Base-by-base conservation (phyloP, 2,888 invertebrate genomes). In the Pheosia tremula region DNA sequence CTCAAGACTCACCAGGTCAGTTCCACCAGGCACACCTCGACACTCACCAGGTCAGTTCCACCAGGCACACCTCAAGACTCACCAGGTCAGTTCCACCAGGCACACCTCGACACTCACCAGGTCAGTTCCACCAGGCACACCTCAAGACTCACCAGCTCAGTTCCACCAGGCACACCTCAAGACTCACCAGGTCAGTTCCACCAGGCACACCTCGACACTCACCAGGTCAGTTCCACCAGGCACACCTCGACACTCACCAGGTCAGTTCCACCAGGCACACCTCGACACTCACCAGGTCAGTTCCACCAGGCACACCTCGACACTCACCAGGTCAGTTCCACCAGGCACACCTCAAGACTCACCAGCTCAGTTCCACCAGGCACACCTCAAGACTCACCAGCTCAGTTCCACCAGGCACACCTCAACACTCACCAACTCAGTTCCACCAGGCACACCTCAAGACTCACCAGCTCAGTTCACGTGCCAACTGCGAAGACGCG, bases 111-210 rank as follows among this genome's bases (percentile, higher is more conserved):
- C 3, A 8, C 41, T 8, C 96, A 24, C 24, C 24, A 24, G 24
- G 24, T 24, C 24, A 24, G 24, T 24, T 24, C 24, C 24, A 24
- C 24, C 24, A 96, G 70, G 95, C 97, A 0, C 97, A 97, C 73
- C 89, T 96, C 62, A 97, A 97, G 85, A 97, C 96, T 0, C 97
- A 97, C 77, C 94, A 86, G 73, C 92, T 92, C 78, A 83, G 88
- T 80, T n/a, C 8, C 41, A 41, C 41, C 41, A 41, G 41, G 41
- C 13, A 39, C 47, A 6, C 37, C 10, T 56, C 39, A 43, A 55
- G 36, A 38, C 41, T 41, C 41, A 41, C 8, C 41, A 41, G 73
- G 93, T 92, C 78, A 83, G 88, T 80, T n/a, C 5, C 41, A 41
- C 41, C 96, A 96, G 70, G 95, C 97, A 0, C 97, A 97, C 73